These are phyloP conservation scores for Conchocele bisecta DNA, from an alignment of 2,888 invertebrate genomes.

Conservation along the genomic window DNA sequence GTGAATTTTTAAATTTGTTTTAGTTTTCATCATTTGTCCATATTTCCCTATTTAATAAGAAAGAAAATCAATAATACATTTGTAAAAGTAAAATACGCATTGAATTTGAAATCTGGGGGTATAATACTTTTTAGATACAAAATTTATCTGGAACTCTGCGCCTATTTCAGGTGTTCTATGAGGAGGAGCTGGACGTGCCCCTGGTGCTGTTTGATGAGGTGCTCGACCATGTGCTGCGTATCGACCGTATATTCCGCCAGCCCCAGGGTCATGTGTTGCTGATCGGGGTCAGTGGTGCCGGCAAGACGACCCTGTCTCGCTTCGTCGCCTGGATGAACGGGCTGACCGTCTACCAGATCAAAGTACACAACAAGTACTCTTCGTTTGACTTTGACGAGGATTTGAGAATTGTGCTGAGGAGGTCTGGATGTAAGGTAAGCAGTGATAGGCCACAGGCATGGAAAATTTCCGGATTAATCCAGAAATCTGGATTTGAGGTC, in stretches of 20 bases:
- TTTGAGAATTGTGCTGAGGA: conserved; percentile 87
- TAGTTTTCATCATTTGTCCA: no score
- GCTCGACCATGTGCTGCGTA: conserved; percentile 97
- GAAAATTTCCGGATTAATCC: no score
- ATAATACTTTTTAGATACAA: no score
- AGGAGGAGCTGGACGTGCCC: conserved; percentile 99
- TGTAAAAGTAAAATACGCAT: no score
- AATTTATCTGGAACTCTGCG: no score
- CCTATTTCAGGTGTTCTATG: conserved; percentile 98
- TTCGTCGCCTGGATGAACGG: conserved; percentile 99
- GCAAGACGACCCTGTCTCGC: conserved; percentile 98
- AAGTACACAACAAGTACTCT: conserved; percentile 99
- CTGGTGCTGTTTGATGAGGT: conserved; percentile 99
- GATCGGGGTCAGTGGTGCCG: conserved; percentile 99
- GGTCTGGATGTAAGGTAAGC: conserved; percentile 84
- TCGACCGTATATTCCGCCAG: conserved; percentile 99
- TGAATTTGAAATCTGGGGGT: no score
- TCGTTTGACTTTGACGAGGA: conserved; percentile 99
- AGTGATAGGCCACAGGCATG: no score
- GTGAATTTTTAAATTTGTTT: no score
- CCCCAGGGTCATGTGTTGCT: conserved; percentile 98
- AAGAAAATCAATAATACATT: no score
- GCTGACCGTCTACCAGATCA: conserved; percentile 99
- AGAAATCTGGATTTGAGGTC: no score
- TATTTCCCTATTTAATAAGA: no score